phyloP scores from a whole-genome alignment of 2,888 invertebrate genomes.

The Thymelicus lineola region DNA sequence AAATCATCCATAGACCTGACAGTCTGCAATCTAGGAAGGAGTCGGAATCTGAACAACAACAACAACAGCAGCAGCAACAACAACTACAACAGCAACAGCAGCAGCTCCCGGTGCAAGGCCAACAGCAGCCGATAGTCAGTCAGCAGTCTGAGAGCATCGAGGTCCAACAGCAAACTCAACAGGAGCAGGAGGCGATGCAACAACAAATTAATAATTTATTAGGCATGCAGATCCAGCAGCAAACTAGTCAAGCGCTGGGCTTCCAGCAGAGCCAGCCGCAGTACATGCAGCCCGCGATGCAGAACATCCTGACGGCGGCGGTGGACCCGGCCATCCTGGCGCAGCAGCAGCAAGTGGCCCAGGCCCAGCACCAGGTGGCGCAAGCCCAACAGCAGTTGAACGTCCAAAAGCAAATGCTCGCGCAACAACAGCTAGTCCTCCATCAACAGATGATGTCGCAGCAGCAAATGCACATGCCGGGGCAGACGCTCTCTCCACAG shows the following conservation, averaged over 20 bases:
- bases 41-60: slow-evolving; percentile 70
- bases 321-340: slow-evolving; percentile 70
- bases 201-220: slow-evolving; percentile 71
- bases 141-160: slow-evolving; percentile 53
- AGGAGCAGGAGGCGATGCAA: slow-evolving; percentile 62
- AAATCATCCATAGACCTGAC: slow-evolving; percentile 79
- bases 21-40: slow-evolving; percentile 71
- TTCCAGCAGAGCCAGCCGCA: slow-evolving; percentile 64
- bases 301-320: slow-evolving; percentile 56
- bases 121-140: slow-evolving; percentile 50
- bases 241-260: slow-evolving; percentile 55
- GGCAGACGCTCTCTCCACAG: slow-evolving; percentile 78
- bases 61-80: slow-evolving; percentile 57
- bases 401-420: slow-evolving; percentile 78
- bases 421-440: slow-evolving; percentile 77
- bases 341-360: slow-evolving; percentile 77
- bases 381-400: slow-evolving; percentile 79
- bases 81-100: slow-evolving; percentile 53
- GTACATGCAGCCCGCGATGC: slow-evolving; percentile 57
- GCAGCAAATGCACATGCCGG: slow-evolving; percentile 73
- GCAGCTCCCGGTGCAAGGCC: slow-evolving; percentile 35
- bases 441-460: slow-evolving; percentile 80
- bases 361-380: slow-evolving; percentile 75
- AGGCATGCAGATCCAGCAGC: slow-evolving; percentile 66
- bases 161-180: slow-evolving; percentile 51